Base-by-base conservation (phyloP, 2,888 invertebrate genomes). In the Lamproptera curius region DNA sequence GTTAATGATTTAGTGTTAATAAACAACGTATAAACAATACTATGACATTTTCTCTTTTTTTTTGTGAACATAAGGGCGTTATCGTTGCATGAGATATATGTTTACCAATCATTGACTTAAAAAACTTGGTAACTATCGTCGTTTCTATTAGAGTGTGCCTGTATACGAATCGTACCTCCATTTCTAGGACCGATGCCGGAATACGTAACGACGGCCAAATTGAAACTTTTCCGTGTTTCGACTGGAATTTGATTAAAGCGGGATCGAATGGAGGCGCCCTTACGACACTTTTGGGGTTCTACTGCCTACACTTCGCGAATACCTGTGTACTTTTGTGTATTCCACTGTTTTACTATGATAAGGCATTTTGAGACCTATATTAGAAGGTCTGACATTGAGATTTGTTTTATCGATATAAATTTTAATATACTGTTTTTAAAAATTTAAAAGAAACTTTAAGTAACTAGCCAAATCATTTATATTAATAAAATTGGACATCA, bases 211-310 rank as follows among this genome's bases (percentile, higher is more conserved):
- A 65, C 56, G 53, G 46, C 65, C 58, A 64, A 76, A 77, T 73
- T 73, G 73, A 71, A 76, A 74, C 70, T 78, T 76, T 77, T 63
- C 71, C 70, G 70, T 68, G 66, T 73, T 75, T 67, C 55, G 65
- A 40, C 67, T 61, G 67, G 66, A 75, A 75, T n/a, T 74, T 74
- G 76, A 76, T 75, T 73, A 68, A 67, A 57, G 61, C 61, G 56
- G 62, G 73, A 73, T 70, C 66, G 61, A 58, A 46, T 46, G 67
- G 69, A 59, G 59, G 54, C 66, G 66, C 58, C 53, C 53, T 54
- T 53, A 53, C 49, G 45, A 48, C 58, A 57, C 38, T 58, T 55
- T 54, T 45, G 34, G 38, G 38, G 38, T 20, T 38, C 39, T 8
- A n/a, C 33, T 38, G 17, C 16, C 26, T 13, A 16, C 26, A n/a